Evolutionary conservation across 2,113 vertebrate species (phyloP), one percentile per base, ranked within the genome.

Genomic region (Pollachius pollachius): DNA sequence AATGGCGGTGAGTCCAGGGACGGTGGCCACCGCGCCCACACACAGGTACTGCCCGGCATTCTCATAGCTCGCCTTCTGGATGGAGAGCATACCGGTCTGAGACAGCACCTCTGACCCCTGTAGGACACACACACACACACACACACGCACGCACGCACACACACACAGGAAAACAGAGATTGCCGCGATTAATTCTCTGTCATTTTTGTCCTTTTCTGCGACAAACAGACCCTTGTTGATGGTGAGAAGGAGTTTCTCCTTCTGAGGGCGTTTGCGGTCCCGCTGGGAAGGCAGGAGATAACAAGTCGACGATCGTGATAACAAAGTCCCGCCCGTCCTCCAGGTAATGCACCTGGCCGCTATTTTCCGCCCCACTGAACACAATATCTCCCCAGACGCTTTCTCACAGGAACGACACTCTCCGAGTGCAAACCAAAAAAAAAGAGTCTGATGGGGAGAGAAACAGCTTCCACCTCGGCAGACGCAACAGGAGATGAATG

Each of bases 11-110:
- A 96, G 88, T 23, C 94, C 90, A 0, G 92, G 90, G 17, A 96
- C 89, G 0, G 78, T 79, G 21, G 90, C 88, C 52, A 93, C 85
- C 0, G 82, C 85, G 19, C 92, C 94, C 60, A 92, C 88, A 56
- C 95, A 97, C 1, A 77, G 17, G 65, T 96, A 97, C 3, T 83
- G 83, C 25, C 95, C 95, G 0, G 88, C 84, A 0, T 92, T 75
- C 1, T 85, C 75, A 17, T 94, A 93, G 37, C 87, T 80, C 34
- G 90, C 62, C 0, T 75, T 41, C 12, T 59, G 48, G 23, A 95
- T 75, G 0, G 76, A 73, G 19, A 94, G 85, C 0, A 25, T 76
- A 5, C 85, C 91, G 0, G 73, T 79, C 27, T 85, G 76, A 5
- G 88, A 90, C 16, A 93, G 64, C 17, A 84, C 70, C 2, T 83